These are phyloP conservation scores for Hydraecia micacea DNA, from an alignment of 2,888 invertebrate species.

Conservation along the genomic window DNA sequence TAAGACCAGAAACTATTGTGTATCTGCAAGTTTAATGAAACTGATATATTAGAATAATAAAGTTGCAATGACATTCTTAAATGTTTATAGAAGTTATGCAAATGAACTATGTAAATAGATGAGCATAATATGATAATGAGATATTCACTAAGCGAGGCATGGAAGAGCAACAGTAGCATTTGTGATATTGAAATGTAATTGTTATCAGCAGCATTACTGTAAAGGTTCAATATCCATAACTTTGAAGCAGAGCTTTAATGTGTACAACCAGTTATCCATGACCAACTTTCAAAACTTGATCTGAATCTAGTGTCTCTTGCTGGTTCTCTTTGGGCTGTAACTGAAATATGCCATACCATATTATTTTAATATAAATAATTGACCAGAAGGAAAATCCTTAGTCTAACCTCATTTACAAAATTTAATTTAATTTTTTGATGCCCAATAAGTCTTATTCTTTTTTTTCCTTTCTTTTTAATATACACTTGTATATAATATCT, in stretches of 20 bases:
- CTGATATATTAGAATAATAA: conserved; percentile 1
- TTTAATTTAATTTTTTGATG: no score
- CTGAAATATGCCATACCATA: neutral
- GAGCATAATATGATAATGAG: conserved; percentile 18
- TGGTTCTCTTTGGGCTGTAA: neutral
- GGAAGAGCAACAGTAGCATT: neutral
- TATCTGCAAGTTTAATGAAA: conserved; percentile 3
- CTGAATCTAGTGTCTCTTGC: conserved; percentile 5
- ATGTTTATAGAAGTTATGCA: conserved; percentile 2
- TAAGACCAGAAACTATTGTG: neutral
- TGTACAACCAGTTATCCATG: conserved; percentile 30
- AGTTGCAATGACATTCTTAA: conserved; percentile 8
- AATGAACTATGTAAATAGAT: neutral
- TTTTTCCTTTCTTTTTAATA: no score
- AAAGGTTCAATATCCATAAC: conserved; percentile 14
- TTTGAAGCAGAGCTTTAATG: neutral
- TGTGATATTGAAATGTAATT: neutral
- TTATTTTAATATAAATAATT: conserved; percentile 1
- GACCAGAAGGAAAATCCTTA: neutral
- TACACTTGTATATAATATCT: no score
- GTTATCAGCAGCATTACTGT: conserved; percentile 1
- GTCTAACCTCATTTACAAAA: conserved; percentile 2
- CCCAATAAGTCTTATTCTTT: no score
- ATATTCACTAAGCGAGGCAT: neutral
- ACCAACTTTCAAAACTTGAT: conserved; percentile 50